Evolutionary conservation across 2,888 invertebrate genomes (phyloP), one percentile per base, ranked within the genome.

Genomic region (Tipula helvola): DNA sequence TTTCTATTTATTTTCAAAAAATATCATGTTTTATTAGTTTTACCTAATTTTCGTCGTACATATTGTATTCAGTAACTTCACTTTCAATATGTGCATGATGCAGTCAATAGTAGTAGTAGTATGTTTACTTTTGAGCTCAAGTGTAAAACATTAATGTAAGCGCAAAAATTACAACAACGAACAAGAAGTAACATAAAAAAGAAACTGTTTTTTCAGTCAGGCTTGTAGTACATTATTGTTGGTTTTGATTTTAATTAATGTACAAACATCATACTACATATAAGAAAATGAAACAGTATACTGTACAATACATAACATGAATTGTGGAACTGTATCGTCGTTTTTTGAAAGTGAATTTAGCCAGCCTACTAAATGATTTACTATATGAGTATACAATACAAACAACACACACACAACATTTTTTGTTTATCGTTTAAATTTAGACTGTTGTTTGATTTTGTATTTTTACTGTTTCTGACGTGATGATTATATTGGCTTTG

Each of bases 401-500:
- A 16, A 52, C 52, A 71, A 47, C 18, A 71, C 18, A 18, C 39
- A 39, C 39, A 39, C 3, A 3, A 39, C 5, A 4, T 39, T 39
- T 39, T 3, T 39, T 39, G 3, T 5, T 39, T 39, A 39, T 39
- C 39, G 71, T 71, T 28, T 71, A 28, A 71, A 71, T 71, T 28
- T 71, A 12, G 71, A 71, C 28, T 10, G 71, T 71, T 28, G 71
- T 71, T 71, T 28, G 71, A 71, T 71, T 71, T 71, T 71, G 8
- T 71, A 71, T 28, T 12, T 18, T 71, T 71, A 71, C 71, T 71
- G 71, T 71, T 71, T 71, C 10, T 71, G 28, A 71, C 71, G 71
- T 10, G 71, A 71, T 71, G 28, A 71, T 71, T 71, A 71, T 71
- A 71, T 84, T 84, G 84, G 84, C 84, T 84, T 84, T 84, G 84